Base-by-base conservation (phyloP, 2,797 vertebrate species). In the Apogon hyalosoma region DNA sequence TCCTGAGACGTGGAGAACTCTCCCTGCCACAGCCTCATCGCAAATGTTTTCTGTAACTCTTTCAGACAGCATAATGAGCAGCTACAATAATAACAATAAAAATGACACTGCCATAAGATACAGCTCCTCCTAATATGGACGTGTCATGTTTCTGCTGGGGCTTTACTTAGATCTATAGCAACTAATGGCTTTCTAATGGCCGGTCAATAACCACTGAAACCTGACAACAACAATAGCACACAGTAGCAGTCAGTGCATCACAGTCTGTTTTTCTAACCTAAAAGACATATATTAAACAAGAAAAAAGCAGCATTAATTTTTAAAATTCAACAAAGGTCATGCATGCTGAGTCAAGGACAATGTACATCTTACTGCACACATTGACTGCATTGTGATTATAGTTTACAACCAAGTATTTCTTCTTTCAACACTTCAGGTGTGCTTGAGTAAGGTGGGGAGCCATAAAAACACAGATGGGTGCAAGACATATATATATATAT, bases 1-100 rank as follows among this genome's bases (percentile, higher is more conserved):
- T 91, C 92, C 82, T 4, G 2, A 75, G 57, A 83, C 80, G 51
- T 69, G 39, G 52, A 82, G 69, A 76, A 86, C 80, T 87, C 80
- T 87, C 79, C 47, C 74, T 79, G 72, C 62, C 49, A 62, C 61
- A 42, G 62, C 65, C 51, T 63, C 47, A 12, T 63, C 63, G 59
- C 70, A 75, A 71, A 70, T 15, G 49, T 63, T 47, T 56, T 61
- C 57, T 70, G 42, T 71, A 43, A 74, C 60, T 75, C 43, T 75
- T 63, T 70, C 61, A 59, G 77, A 70, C 58, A 57, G 61, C n/a
- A 67, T 15, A 39, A 64, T 3, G 54, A 64, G 40, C 50, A 33
- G 65, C 59, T 61, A 46, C 1, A 7, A n/a, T 10, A 57, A 54
- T 66, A 50, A 51, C 63, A 55, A 42, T 24, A 76, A 72, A 77